These are phyloP conservation scores for Patella depressa DNA, from an alignment of 2,888 invertebrate genomes.

Conservation along the genomic window DNA sequence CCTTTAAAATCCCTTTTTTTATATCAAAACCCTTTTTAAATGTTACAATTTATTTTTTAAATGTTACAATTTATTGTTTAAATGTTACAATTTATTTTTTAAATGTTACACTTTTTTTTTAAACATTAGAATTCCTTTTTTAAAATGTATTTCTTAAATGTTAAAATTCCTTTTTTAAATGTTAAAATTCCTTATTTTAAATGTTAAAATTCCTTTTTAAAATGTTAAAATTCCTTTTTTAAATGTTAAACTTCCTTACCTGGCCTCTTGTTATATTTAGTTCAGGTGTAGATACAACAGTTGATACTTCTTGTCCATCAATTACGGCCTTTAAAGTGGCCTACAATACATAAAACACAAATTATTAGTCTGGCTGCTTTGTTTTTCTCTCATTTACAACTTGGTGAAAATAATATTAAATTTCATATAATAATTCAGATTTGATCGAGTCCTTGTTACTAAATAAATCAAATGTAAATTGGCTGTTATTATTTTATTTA, in stretches of 20 bases:
- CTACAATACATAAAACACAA: slow-evolving; percentile 38
- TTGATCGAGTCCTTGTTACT: too few species aligned
- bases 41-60: too few species aligned
- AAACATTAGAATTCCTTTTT: too few species aligned
- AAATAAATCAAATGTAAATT: too few species aligned
- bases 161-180: background rate
- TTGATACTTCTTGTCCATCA: slow-evolving; percentile 65
- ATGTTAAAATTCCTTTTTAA: too few species aligned
- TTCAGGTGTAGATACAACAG: slow-evolving; percentile 67
- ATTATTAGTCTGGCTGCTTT: background rate
- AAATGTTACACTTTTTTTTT: too few species aligned
- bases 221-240: background rate
- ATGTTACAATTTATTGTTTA: too few species aligned
- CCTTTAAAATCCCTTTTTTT: too few species aligned
- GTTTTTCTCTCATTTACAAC: background rate
- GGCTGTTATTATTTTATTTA: too few species aligned
- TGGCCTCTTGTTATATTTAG: slow-evolving; percentile 66
- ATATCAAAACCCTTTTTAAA: too few species aligned
- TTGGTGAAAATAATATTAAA: background rate
- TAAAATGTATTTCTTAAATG: too few species aligned
- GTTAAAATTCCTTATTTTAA: slow-evolving; percentile 18
- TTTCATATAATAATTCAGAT: background rate
- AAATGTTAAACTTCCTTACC: slow-evolving; percentile 44
- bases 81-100: too few species aligned
- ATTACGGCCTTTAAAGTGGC: slow-evolving; percentile 67